A percentile compares a stretch with the other conserved stretches of the same genome.
These are phyloP conservation scores for Drosophila melanosoma DNA, from an alignment of 2,888 invertebrate genomes.

Conservation along the genomic window DNA sequence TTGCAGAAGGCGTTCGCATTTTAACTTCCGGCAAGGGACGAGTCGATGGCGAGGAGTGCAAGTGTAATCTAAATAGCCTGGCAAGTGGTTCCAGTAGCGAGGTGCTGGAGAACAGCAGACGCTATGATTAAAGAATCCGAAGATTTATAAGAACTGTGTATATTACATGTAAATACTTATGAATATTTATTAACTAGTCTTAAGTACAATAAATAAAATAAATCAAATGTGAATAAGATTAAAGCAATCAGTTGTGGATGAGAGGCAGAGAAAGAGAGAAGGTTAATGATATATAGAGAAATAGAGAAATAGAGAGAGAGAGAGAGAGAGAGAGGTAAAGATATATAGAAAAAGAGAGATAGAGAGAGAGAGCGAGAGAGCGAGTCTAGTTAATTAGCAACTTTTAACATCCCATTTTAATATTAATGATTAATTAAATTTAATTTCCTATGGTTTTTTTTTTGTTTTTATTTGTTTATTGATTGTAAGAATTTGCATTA, in stretches of 20 bases:
- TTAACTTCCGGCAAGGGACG: slow-evolving; percentile 67
- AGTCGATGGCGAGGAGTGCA: slow-evolving; percentile 72
- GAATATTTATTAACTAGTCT: slow-evolving; percentile 26
- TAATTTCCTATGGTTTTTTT: background rate
- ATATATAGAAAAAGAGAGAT: background rate
- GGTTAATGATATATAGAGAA: background rate
- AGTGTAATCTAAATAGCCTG: slow-evolving; percentile 62
- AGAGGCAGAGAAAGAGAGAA: too few species aligned
- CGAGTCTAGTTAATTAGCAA: background rate
- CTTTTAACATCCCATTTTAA: background rate
- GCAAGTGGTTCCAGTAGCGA: slow-evolving; percentile 58
- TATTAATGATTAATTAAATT: background rate
- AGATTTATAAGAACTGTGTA: slow-evolving; percentile 11
- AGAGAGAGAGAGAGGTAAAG: background rate
- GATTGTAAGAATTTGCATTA: background rate
- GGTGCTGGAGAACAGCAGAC: slow-evolving; percentile 58
- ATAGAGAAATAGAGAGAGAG: background rate
- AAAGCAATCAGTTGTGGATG: too few species aligned
- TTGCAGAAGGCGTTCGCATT: slow-evolving; percentile 80
- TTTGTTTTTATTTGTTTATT: background rate
- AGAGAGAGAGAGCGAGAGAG: too few species aligned
- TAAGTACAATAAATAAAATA: slow-evolving; percentile 17
- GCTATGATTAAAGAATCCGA: slow-evolving; percentile 53
- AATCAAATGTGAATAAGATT: background rate
- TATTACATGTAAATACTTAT: slow-evolving; percentile 40